Evolutionary conservation across 2,888 invertebrate species (phyloP), one percentile per base, ranked within the genome.

Genomic region (Barypeithes pellucidus): DNA sequence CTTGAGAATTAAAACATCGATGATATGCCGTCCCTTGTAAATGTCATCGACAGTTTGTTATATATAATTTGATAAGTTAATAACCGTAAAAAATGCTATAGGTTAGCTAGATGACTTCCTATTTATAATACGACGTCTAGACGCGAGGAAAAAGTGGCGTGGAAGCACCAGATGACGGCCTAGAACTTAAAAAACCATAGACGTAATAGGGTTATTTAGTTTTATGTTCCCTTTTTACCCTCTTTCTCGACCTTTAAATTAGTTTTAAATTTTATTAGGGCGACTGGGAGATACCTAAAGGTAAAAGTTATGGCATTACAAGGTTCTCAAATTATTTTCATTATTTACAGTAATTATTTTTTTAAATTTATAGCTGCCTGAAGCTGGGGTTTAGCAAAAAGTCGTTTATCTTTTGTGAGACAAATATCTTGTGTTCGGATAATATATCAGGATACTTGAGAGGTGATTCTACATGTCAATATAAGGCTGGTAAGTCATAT

Each of bases 111-210:
- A 82, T 79, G 81, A 82, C 81, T 82, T 83, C 82, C 82, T 82
- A 82, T 83, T 83, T 82, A 82, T 83, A 83, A 82, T 81, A 79
- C 78, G 77, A 77, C 77, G 82, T 82, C 82, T 83, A 83, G 82
- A 82, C 81, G 78, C 77, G 78, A 74, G 33, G 62, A 62, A 47
- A 47, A 62, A 45, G 62, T 47, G 14, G 12, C 22, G 43, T 22
- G 20, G 29, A 62, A 62, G 45, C 45, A 18, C 62, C 47, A 62
- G 47, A 24, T 47, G 62, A 33, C 62, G 62, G 62, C 47, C 24
- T 47, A 47, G 47, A 22, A 47, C 14, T 14, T 62, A 47, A 47
- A 62, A 62, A 45, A 14, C 47, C 43, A 43, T 9, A 61, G 43
- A 20, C 39, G 29, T 45, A 62, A 62, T 62, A 16, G 62, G 62